Base-by-base conservation (phyloP, 2,888 invertebrate species). In the Eupithecia dodoneata region DNA sequence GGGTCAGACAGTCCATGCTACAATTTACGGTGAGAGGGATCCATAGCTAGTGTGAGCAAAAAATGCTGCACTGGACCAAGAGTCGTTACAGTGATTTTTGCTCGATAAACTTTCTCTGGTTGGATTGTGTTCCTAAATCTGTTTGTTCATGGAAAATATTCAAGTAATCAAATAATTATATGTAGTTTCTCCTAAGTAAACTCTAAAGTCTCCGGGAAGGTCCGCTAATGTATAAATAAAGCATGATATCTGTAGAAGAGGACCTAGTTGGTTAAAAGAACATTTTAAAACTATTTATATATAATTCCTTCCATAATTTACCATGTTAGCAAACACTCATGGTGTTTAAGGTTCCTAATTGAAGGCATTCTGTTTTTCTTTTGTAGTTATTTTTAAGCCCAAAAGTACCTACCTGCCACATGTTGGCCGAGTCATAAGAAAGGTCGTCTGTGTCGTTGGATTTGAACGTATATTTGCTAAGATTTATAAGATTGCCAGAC, bases 21-120 rank as follows among this genome's bases (percentile, higher is more conserved):
- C 85, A 89, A 90, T 90, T 89, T 90, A 91, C 85, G 90, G 85
- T 84, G 84, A 84, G 76, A 72, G 80, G 80, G 12, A 59, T 15
- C 63, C 45, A 59, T 49, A 47, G 30, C 70, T 70, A 45, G 47
- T n/a, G 47, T 49, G 30, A 13, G 79, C 83, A 84, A 85, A 86
- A 87, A 86, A 79, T 72, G 81, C 82, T 79, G 73, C 67, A 69
- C 47, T 59, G 74, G 80, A 79, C 76, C 78, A 67, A 74, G 78
- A 86, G 79, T 70, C 70, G 70, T 84, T 79, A 76, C 79, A 78
- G 83, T 81, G 84, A 85, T 87, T 87, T 84, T 84, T 82, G 86
- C 81, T 81, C 86, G 78, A 87, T 88, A 88, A 89, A 87, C 79
- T 84, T 82, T 83, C 83, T 49, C 30, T 49, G 47, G n/a, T 18